Conservation (phyloP, 2,113 vertebrate species). For the Brachyistius frenatus region DNA sequence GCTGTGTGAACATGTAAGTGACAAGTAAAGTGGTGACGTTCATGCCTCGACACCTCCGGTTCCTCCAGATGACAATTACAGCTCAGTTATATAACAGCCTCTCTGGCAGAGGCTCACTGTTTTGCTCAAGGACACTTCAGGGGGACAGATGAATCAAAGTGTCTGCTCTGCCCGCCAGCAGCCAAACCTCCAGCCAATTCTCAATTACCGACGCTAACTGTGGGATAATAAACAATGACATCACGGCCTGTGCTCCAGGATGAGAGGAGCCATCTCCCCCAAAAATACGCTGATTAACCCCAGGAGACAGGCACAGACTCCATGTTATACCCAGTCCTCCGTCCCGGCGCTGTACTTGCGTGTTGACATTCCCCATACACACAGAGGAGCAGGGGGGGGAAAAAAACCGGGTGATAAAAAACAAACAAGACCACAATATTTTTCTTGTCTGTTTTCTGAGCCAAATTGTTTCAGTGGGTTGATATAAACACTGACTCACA, state of each 20-base stretch:
- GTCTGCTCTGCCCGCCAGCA: slow-evolving; percentile 51
- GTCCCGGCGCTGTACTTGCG: slow-evolving; percentile 28
- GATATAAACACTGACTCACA: slow-evolving; percentile 81
- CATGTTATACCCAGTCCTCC: slow-evolving; percentile 52
- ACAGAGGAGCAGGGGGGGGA: slow-evolving; percentile 11
- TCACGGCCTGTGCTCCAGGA: slow-evolving; percentile 56
- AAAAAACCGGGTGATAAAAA: slow-evolving; percentile 55
- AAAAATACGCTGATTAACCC: slow-evolving; percentile 81
- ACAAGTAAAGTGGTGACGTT: slow-evolving; percentile 2
- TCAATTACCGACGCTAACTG: slow-evolving; percentile 67
- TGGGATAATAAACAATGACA: slow-evolving; percentile 83
- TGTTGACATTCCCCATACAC: slow-evolving; percentile 54
- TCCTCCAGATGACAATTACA: slow-evolving; percentile 27
- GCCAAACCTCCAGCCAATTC: slow-evolving; percentile 59
- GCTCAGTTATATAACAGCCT: slow-evolving; percentile 23
- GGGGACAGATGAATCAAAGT: slow-evolving; percentile 55
- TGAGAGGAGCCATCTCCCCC: slow-evolving; percentile 69
- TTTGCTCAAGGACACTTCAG: slow-evolving; percentile 39
- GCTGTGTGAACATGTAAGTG: background rate
- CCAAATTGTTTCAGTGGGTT: slow-evolving; percentile 75
- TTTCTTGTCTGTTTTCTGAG: slow-evolving; percentile 53
- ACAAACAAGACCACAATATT: slow-evolving; percentile 63
- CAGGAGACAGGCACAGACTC: slow-evolving; percentile 65
- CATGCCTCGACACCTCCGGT: background rate
- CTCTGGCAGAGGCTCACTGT: slow-evolving; percentile 23